A percentile compares a stretch with the other conserved stretches of the same genome.
Conservation (phyloP, 2,113 vertebrate species). For the Coturnix japonica region DNA sequence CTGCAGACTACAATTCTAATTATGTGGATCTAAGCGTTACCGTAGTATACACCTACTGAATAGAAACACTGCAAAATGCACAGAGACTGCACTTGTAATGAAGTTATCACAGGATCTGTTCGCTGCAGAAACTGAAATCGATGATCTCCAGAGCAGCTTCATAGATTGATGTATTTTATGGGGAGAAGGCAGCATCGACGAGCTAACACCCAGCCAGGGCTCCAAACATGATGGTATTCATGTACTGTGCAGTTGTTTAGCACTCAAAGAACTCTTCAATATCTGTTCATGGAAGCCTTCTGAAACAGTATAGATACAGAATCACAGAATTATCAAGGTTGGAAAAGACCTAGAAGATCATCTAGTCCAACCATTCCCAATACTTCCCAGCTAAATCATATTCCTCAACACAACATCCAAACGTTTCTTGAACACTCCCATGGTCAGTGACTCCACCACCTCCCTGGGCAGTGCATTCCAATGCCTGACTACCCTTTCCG, state of each 20-base stretch:
- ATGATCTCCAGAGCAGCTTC: not conserved
- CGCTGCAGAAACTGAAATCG: not conserved
- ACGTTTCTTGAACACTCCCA: no score
- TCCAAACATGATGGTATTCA: not conserved
- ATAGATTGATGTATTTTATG: not conserved
- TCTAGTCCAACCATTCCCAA: no score
- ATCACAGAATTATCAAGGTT: no score
- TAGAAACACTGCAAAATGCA: not conserved
- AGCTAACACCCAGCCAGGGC: not conserved
- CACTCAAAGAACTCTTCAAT: not conserved
- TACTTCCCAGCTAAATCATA: no score
- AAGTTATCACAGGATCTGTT: not conserved
- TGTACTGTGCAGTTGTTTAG: not conserved
- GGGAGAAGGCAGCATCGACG: not conserved
- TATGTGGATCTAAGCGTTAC: not conserved
- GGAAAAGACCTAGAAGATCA: no score
- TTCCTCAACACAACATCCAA: no score
- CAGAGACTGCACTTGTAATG: not conserved
- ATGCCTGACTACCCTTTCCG: no score
- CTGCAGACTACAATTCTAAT: not conserved
- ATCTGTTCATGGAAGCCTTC: not conserved
- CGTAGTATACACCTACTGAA: not conserved
- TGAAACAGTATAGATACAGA: not conserved
- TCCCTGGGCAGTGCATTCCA: no score
- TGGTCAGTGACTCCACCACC: no score